These are phyloP conservation scores for Echeneis naucrates DNA, from an alignment of 2,797 vertebrate genomes.

Conservation along the genomic window DNA sequence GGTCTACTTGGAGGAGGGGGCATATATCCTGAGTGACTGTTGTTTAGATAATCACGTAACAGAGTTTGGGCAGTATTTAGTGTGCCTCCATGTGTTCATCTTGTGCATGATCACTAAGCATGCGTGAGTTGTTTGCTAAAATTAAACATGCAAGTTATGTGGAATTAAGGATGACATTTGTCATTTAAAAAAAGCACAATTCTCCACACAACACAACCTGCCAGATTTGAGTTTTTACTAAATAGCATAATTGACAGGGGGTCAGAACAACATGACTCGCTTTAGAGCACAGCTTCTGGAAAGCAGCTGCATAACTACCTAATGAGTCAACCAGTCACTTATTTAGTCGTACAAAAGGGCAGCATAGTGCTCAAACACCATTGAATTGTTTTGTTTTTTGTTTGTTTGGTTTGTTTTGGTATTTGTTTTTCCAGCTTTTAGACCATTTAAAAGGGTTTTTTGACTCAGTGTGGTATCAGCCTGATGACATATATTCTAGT, in stretches of 20 bases:
- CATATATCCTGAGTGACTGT: background rate
- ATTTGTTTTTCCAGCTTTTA: too few species aligned
- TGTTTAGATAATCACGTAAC: background rate
- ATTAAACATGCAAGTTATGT: background rate
- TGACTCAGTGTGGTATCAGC: too few species aligned
- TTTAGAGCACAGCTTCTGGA: background rate
- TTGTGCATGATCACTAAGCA: background rate
- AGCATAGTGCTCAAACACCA: background rate
- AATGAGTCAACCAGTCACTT: background rate
- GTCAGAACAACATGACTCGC: background rate
- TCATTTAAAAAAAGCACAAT: background rate
- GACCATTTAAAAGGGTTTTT: background rate
- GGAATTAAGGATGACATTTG: background rate
- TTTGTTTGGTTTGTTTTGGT: too few species aligned
- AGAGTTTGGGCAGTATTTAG: background rate
- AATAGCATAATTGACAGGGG: background rate
- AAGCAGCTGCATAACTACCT: background rate
- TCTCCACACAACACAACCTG: background rate
- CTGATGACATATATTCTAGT: constrained; percentile 7
- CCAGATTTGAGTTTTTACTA: background rate
- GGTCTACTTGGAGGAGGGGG: background rate
- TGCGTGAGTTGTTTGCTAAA: background rate
- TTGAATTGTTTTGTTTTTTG: too few species aligned
- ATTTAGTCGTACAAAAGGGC: background rate
- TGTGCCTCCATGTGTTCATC: background rate